Evolutionary conservation across 2,888 invertebrate genomes (phyloP), one percentile per base, ranked within the genome.

Genomic region (Andrena minutula): DNA sequence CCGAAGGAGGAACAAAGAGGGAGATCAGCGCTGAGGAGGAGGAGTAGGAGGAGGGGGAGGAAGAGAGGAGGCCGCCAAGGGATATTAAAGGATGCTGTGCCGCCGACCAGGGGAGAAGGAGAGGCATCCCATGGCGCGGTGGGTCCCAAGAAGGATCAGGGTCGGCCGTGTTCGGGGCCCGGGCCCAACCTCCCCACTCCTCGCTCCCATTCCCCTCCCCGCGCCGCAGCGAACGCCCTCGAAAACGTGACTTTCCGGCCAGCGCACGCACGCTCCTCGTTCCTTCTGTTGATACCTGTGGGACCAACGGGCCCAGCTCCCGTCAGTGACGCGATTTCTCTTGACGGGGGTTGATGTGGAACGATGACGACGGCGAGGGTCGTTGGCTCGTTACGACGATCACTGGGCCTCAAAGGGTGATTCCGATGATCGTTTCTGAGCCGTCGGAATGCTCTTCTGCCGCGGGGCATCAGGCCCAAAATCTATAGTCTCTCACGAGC

Each of bases 51-150:
- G 79, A 81, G 82, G 81, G 82, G 85, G 84, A 86, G 89, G 89
- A 85, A 89, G 90, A 83, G 81, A 83, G 85, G 84, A 86, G 89
- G 89, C 86, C 89, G 90, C 89, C 89, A 87, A 89, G 89, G 90
- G 91, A 92, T 91, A 91, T 92, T 91, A 92, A 92, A 91, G 92
- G 91, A 92, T 91, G 88, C 87, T 90, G 89, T 83, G 89, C 90
- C 89, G 89, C 89, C 90, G 88, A 68, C 74, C 77, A 60, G 73
- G 72, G 69, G 72, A 75, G 76, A 75, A 68, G 56, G 76, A 85
- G 79, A 86, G 75, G 85, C 82, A 88, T 88, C 88, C 89, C 87
- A 89, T 90, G 88, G 91, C 78, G 89, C 85, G 89, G 91, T 90
- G 84, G 90, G 88, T 90, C 90, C 88, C 85, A 82, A 85, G 85